phyloP scores from a whole-genome alignment of 1,140 invertebrate genomes.

The Patella vulgata region DNA sequence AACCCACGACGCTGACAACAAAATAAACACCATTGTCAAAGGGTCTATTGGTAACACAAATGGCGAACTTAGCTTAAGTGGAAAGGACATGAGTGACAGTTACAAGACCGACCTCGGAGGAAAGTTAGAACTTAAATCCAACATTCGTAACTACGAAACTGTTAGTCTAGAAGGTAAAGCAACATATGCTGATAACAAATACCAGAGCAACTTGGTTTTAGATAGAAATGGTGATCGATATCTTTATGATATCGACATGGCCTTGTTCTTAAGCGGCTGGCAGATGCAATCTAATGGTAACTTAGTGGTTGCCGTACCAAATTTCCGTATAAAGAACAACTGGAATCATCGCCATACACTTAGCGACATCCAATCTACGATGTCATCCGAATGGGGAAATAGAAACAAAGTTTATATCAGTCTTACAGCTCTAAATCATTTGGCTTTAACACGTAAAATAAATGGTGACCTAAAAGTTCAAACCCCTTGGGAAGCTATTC shows the following conservation, averaged over 20 bases:
- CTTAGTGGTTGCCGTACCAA: slow-evolving; percentile 11
- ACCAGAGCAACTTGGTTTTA: neutral
- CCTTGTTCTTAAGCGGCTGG: slow-evolving; percentile 24
- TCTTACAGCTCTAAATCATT: slow-evolving; percentile 20
- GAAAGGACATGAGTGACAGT: neutral
- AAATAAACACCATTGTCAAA: slow-evolving; percentile 5
- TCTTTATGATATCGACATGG: slow-evolving; percentile 27
- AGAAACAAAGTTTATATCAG: slow-evolving; percentile 22
- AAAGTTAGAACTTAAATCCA: neutral
- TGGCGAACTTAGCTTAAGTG: neutral
- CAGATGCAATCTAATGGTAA: slow-evolving; percentile 28
- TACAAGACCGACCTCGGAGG: neutral
- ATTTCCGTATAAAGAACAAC: neutral
- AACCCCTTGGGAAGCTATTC: slow-evolving; percentile 22
- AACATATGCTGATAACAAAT: neutral
- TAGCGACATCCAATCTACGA: slow-evolving; percentile 20
- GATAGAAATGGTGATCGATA: slow-evolving; percentile 3
- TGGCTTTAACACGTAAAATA: neutral
- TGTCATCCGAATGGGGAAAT: slow-evolving; percentile 29
- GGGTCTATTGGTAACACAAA: slow-evolving; percentile 8
- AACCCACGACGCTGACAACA: neutral
- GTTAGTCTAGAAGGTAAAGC: neutral
- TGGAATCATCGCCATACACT: slow-evolving; percentile 38
- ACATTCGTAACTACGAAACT: slow-evolving; percentile 1
- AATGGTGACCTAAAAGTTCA: slow-evolving; percentile 12